phyloP scores from a whole-genome alignment of 2,113 vertebrate genomes.

The Sigmodon hispidus region DNA sequence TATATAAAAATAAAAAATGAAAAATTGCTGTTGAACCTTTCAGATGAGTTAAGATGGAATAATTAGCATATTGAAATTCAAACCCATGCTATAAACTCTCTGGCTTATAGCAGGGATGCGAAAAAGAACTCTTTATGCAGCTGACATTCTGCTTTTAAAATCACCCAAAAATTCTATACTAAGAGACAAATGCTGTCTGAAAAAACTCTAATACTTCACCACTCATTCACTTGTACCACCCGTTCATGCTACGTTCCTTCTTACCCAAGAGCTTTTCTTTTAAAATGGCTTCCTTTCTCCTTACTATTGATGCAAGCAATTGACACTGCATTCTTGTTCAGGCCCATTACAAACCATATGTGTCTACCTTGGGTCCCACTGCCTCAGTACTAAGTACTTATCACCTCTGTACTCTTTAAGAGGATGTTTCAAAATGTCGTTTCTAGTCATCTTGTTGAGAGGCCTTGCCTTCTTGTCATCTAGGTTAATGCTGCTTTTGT shows the following conservation, averaged over 20 bases:
- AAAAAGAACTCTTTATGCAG: neutral
- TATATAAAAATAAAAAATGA: neutral
- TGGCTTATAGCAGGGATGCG: neutral
- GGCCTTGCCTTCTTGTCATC: neutral
- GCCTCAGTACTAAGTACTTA: neutral
- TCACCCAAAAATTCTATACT: neutral
- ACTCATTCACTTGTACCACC: neutral
- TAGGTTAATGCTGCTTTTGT: neutral
- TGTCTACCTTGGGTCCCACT: neutral
- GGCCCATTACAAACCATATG: neutral
- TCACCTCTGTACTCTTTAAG: neutral
- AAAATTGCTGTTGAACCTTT: neutral
- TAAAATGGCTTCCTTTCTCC: neutral
- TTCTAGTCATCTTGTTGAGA: neutral
- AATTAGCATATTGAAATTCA: slow-evolving; percentile 21
- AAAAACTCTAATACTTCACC: neutral
- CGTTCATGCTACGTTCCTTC: neutral
- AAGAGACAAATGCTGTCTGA: neutral
- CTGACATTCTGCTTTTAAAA: slow-evolving; percentile 10
- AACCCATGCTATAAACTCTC: neutral
- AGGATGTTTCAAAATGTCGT: neutral
- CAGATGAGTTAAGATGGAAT: slow-evolving; percentile 13
- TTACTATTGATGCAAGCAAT: neutral
- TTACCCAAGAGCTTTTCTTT: neutral
- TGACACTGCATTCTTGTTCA: slow-evolving; percentile 4